Evolutionary conservation across 2,888 invertebrate species (phyloP).

Genomic region (Pandemis corylana): DNA sequence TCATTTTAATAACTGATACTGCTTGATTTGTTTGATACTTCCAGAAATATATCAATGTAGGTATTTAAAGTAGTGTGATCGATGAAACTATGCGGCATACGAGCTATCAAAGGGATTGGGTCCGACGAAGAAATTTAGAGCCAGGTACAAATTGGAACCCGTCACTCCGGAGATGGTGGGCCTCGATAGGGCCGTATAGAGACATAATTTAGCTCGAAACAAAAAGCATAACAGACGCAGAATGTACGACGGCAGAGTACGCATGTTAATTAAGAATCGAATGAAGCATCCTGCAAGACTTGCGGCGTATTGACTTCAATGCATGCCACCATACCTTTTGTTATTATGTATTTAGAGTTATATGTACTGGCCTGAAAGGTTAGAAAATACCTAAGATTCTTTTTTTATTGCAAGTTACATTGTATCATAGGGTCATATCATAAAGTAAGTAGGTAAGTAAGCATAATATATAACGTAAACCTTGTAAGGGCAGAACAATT

Average conservation of each 20-base stretch:
- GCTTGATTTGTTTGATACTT: background rate
- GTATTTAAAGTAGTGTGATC: constrained; percentile 11
- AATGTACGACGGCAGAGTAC: constrained; percentile 73
- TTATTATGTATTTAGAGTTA: background rate
- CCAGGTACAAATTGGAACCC: constrained; percentile 79
- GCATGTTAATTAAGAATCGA: constrained; percentile 66
- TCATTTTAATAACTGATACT: background rate
- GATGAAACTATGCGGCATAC: constrained; percentile 42
- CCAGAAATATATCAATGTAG: background rate
- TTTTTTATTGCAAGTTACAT: too few relatives aligned
- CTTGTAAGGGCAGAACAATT: too few relatives aligned
- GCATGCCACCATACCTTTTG: background rate
- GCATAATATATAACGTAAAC: too few relatives aligned
- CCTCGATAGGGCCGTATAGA: constrained; percentile 79
- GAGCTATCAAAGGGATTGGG: constrained; percentile 52
- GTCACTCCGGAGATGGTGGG: constrained; percentile 79
- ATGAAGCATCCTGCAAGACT: constrained; percentile 12
- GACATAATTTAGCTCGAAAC: constrained; percentile 80
- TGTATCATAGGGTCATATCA: too few relatives aligned
- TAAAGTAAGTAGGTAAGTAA: too few relatives aligned
- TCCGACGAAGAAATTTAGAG: constrained; percentile 65
- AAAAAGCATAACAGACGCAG: constrained; percentile 69
- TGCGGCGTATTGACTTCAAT: background rate
- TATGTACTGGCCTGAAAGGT: background rate
- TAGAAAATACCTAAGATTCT: too few relatives aligned